Base-by-base conservation (phyloP, 2,113 vertebrate species). In the Ceyx cyanopectus region DNA sequence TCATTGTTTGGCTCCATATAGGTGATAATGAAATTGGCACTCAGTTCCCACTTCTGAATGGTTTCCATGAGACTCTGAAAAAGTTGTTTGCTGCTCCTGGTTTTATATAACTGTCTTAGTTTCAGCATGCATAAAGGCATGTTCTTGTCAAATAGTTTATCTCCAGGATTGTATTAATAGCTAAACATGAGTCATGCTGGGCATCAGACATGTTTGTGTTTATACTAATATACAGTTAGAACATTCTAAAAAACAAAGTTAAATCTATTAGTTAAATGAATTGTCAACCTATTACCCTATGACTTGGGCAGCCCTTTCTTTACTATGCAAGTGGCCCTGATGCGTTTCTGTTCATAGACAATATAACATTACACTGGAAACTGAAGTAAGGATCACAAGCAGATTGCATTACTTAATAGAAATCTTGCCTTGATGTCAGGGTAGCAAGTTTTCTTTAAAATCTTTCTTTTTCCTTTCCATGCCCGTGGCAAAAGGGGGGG, bases 101-200 rank as follows among this genome's bases (percentile, higher is more conserved):
- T 95, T 90, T 96, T 95, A 95, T 90, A 91, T 94, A 96, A 93
- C 92, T 7, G 5, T 78, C 91, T 92, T 19, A 51, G 82, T 95
- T 97, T 95, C 69, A 58, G 81, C 92, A 95, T 60, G 89, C 78
- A 83, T 73, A 93, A 89, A 94, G 79, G 41, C 46, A 95, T 86
- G 76, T 83, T 95, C 80, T 88, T 97, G 88, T 91, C 90, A 96
- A 97, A 97, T 93, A 86, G 67, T 46, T 97, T 96, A 96, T 97
- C 94, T 96, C 74, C 85, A 65, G n/a, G 46, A 85, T 69, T 95
- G 76, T 77, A 92, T 96, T 96, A 94, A 89, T 89, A 63, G 45
- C 69, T 78, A 91, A 96, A 86, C 24, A 23, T 92, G 67, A 97
- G 77, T 96, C 94, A 95, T 18, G 22, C 73, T 46, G 27, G 79